Conservation (phyloP, 2,113 vertebrate species). For the Alouatta palliata region DNA sequence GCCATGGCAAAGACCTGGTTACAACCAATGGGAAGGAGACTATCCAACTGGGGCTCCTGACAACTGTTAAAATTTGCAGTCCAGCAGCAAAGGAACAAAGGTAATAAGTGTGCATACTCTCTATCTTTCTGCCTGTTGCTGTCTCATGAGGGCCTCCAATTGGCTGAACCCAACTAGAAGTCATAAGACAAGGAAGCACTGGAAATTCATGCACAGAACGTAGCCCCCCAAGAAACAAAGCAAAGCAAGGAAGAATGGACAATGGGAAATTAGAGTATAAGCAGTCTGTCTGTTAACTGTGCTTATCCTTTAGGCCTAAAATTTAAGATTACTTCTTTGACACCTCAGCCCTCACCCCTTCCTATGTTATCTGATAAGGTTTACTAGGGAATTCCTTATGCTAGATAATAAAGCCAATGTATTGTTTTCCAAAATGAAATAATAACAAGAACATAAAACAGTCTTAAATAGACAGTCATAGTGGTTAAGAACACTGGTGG, state of each 20-base stretch:
- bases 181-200: background rate
- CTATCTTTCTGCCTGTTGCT: background rate
- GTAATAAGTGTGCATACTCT: background rate
- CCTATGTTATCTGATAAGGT: background rate
- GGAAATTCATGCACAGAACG: background rate
- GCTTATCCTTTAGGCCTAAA: background rate
- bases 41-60: background rate
- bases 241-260: background rate
- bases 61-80: background rate
- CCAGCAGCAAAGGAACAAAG: background rate
- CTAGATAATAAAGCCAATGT: background rate
- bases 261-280: background rate
- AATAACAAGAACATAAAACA: background rate
- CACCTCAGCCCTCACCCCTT: background rate
- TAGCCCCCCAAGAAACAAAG: background rate
- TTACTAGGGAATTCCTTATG: background rate
- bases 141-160: background rate
- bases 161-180: background rate
- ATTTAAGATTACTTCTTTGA: background rate
- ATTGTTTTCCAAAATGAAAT: slow-evolving; percentile 4
- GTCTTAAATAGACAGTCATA: background rate
- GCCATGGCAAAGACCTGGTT: background rate
- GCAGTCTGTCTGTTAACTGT: background rate
- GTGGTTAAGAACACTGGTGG: background rate
- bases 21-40: background rate